These are phyloP conservation scores for Galeopterus variegatus DNA, from an alignment of 2,113 vertebrate species.

Conservation along the genomic window DNA sequence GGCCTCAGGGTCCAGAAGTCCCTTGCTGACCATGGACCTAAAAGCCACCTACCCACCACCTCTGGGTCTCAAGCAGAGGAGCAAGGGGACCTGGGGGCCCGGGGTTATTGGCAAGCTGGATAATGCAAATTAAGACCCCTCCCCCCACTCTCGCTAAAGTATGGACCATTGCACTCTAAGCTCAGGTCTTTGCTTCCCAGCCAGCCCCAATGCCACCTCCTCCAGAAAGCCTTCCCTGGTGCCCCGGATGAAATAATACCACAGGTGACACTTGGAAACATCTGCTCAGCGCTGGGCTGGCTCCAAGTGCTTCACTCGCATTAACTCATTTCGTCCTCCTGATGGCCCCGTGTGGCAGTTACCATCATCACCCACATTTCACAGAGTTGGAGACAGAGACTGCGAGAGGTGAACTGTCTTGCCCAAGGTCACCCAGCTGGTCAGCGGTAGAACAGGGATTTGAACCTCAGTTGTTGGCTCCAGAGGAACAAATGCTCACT, in stretches of 20 bases:
- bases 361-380: accelerated
- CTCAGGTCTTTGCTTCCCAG: background rate
- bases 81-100: background rate
- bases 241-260: background rate
- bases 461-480: background rate
- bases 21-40: accelerated
- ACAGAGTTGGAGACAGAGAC: background rate
- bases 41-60: background rate
- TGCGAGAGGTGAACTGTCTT: background rate
- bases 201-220: background rate
- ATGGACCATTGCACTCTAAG: background rate
- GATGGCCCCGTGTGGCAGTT: accelerated
- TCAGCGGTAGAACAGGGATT: background rate
- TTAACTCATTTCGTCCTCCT: background rate
- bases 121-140: background rate
- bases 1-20: background rate
- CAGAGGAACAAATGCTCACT: background rate
- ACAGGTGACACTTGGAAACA: background rate
- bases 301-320: too few relatives aligned
- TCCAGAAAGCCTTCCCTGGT: background rate
- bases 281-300: accelerated
- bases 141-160: background rate
- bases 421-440: background rate
- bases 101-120: background rate
- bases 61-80: background rate